phyloP scores from a whole-genome alignment of 2,888 invertebrate genomes.

The Syritta pipiens region DNA sequence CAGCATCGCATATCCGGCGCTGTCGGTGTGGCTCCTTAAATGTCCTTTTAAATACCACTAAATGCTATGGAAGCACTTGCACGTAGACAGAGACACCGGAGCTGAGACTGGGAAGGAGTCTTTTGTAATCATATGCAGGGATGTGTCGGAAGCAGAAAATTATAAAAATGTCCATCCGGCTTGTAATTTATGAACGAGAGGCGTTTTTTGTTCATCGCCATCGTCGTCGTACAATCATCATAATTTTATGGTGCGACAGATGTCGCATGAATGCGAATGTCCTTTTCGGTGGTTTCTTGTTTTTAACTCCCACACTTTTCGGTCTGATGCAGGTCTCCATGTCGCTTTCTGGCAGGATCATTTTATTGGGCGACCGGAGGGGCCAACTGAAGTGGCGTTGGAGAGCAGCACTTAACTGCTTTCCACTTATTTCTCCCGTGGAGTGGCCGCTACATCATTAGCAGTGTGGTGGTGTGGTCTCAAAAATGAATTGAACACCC shows the following conservation, averaged over 20 bases:
- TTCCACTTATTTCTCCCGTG: constrained; percentile 3
- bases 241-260: constrained; percentile 18
- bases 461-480: constrained; percentile 10
- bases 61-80: not conserved
- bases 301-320: not conserved
- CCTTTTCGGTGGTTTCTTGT: constrained; percentile 5
- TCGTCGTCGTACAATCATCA: no score
- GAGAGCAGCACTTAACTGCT: not conserved
- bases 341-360: constrained; percentile 8
- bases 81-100: not conserved
- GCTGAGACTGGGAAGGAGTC: no score
- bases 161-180: not conserved
- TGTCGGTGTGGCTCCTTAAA: no score
- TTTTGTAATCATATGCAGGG: not conserved
- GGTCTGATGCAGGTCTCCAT: not conserved
- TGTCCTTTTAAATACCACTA: not conserved
- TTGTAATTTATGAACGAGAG: not conserved
- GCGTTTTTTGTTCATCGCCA: not conserved
- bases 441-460: constrained; percentile 8
- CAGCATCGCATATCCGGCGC: no score
- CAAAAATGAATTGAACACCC: not conserved
- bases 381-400: not conserved
- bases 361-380: constrained; percentile 3
- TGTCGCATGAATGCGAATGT: constrained; percentile 22
- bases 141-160: not conserved